These are phyloP conservation scores for Meloidogyne hapla DNA, from an alignment of 1,140 invertebrate species.

Conservation along the genomic window DNA sequence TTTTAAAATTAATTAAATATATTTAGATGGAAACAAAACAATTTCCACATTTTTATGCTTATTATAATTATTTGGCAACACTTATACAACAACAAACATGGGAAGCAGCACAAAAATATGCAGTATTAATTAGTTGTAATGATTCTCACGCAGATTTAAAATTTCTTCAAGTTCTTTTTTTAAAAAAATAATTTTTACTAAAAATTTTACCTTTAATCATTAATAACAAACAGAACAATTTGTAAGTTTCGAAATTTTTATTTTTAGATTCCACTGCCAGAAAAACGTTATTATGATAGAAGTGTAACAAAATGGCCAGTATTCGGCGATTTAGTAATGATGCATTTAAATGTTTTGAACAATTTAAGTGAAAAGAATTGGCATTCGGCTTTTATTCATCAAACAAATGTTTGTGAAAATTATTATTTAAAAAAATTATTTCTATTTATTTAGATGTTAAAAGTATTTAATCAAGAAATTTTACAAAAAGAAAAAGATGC, in stretches of 20 bases:
- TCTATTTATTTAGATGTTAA: constrained; percentile 32
- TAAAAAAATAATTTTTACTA: too few species aligned
- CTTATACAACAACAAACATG: constrained; percentile 36
- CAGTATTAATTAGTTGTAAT: constrained; percentile 39
- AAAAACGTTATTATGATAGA: constrained; percentile 41
- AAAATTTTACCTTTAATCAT: too few species aligned
- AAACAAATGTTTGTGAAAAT: constrained; percentile 38
- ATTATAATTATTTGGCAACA: constrained; percentile 37
- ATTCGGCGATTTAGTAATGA: constrained; percentile 48
- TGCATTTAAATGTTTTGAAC: constrained; percentile 46
- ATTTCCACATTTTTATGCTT: constrained; percentile 43
- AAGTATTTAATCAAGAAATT: constrained; percentile 74
- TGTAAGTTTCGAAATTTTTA: constrained; percentile 26
- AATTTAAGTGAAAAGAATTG: constrained; percentile 35
- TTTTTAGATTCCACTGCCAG: constrained; percentile 38
- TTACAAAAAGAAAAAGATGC: constrained; percentile 81
- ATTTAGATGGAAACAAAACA: constrained; percentile 3
- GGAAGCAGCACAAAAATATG: constrained; percentile 34
- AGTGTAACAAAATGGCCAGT: constrained; percentile 35
- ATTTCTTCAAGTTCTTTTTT: constrained; percentile 42
- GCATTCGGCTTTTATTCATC: constrained; percentile 39
- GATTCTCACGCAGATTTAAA: constrained; percentile 34
- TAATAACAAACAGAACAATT: too few species aligned
- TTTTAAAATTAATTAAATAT: background rate
- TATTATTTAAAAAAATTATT: background rate